These are phyloP conservation scores for Anoplophora glabripennis DNA, from an alignment of 1,140 invertebrate genomes.

Conservation along the genomic window DNA sequence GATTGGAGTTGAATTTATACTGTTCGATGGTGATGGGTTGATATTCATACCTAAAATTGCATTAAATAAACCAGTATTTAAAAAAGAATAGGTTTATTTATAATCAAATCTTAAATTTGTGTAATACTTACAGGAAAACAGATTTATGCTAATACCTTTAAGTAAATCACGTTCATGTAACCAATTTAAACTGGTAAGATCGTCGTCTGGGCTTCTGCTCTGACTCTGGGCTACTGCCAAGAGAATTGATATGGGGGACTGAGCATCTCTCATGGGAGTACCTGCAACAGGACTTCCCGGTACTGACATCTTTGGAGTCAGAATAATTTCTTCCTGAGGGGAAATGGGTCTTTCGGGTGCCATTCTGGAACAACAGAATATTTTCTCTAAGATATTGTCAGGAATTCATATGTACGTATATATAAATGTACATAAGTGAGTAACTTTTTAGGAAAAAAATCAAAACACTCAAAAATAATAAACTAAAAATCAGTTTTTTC, in stretches of 20 bases:
- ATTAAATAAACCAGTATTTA: neutral
- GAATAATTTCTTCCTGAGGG: constrained; percentile 38
- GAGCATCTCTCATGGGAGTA: constrained; percentile 41
- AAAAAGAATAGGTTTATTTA: constrained; percentile 2
- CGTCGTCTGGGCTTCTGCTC: constrained; percentile 56
- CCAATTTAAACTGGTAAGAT: constrained; percentile 87
- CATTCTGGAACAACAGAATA: constrained; percentile 28
- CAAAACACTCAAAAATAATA: no score
- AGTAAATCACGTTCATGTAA: constrained; percentile 87
- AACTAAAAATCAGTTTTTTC: no score
- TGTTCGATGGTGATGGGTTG: constrained; percentile 44
- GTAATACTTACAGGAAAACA: neutral
- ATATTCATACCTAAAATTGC: constrained; percentile 43
- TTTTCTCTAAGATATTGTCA: no score
- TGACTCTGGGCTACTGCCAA: constrained; percentile 46
- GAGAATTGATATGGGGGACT: constrained; percentile 44
- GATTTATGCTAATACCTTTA: constrained; percentile 58
- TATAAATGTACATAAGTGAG: no score
- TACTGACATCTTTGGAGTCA: constrained; percentile 44
- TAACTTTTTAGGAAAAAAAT: no score
- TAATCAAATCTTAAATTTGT: no score
- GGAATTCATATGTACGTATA: no score
- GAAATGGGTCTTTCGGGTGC: constrained; percentile 45
- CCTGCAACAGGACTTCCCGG: constrained; percentile 43
- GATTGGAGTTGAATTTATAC: constrained; percentile 41